Conservation (phyloP, 1,140 invertebrate genomes). For the Drosophila parvula region DNA sequence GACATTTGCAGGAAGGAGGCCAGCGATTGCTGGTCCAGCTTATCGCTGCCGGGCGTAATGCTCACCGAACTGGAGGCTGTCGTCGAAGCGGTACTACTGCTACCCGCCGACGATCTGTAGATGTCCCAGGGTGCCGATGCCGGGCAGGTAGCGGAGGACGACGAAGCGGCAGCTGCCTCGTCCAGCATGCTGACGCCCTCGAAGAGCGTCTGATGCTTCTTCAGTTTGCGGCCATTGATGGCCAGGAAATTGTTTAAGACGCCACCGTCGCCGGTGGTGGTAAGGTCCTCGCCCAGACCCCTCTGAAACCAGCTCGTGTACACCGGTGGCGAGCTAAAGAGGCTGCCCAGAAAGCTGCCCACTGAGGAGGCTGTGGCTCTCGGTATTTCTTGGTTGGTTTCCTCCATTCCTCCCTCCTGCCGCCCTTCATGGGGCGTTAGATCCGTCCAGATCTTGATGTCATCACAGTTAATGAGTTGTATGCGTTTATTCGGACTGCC, state of each 20-base stretch:
- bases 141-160: constrained; percentile 66
- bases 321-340: constrained; percentile 65
- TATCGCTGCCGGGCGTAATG: constrained; percentile 46
- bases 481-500: constrained; percentile 47
- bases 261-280: constrained; percentile 14
- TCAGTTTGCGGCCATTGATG: constrained; percentile 85
- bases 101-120: constrained; percentile 7
- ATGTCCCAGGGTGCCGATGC: constrained; percentile 84
- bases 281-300: constrained; percentile 34
- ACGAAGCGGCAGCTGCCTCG: constrained; percentile 19
- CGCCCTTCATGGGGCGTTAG: constrained; percentile 28
- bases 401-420: constrained; percentile 3
- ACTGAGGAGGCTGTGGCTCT: constrained; percentile 37
- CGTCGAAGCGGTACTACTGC: constrained; percentile 28
- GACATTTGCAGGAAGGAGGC: constrained; percentile 90
- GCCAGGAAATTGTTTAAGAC: constrained; percentile 75
- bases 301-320: constrained; percentile 74
- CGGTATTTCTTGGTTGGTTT: background rate
- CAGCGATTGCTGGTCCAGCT: constrained; percentile 90
- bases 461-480: constrained; percentile 76
- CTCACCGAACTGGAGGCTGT: constrained; percentile 59
- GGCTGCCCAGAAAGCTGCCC: constrained; percentile 60
- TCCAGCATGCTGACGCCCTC: constrained; percentile 85
- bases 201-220: constrained; percentile 87
- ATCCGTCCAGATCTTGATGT: constrained; percentile 82